Evolutionary conservation across 2,113 vertebrate species (phyloP).

Genomic region (Pelecanoides urinatrix): DNA sequence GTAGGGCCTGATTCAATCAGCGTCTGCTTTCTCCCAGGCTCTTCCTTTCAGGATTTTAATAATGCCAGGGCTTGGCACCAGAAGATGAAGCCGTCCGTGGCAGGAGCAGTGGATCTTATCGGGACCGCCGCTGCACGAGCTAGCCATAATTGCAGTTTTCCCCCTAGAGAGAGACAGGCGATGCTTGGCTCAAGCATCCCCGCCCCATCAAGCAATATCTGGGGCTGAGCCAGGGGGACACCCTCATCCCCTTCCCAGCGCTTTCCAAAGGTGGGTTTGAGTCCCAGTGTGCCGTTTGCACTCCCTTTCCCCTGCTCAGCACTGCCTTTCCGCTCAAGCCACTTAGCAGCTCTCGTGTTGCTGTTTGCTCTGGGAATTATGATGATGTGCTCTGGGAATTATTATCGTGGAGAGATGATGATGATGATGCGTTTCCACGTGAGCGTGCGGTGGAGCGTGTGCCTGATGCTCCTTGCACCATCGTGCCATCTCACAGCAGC

Average conservation of each 20-base stretch:
- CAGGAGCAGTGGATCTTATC: background rate
- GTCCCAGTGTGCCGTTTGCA: fast-evolving
- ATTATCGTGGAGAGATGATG: background rate
- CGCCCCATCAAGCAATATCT: background rate
- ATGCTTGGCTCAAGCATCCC: background rate
- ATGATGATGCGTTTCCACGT: background rate
- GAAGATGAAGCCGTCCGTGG: background rate
- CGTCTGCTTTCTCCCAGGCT: conserved; percentile 19
- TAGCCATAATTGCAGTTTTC: background rate
- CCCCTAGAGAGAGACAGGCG: fast-evolving
- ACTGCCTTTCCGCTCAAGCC: background rate
- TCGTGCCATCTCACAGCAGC: background rate
- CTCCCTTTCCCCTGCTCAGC: background rate
- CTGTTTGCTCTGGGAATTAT: background rate
- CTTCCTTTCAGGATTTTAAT: conserved; percentile 59
- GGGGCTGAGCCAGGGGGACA: background rate
- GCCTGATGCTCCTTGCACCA: fast-evolving
- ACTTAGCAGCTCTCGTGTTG: background rate
- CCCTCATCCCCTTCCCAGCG: fast-evolving
- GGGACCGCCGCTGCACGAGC: fast-evolving
- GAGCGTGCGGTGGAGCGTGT: fast-evolving
- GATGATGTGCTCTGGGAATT: background rate
- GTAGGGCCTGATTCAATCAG: conserved; percentile 45
- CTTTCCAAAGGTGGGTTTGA: background rate
- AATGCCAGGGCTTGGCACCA: conserved; percentile 47